These are phyloP conservation scores for Amiota communis DNA, from an alignment of 2,888 invertebrate species.

Conservation along the genomic window DNA sequence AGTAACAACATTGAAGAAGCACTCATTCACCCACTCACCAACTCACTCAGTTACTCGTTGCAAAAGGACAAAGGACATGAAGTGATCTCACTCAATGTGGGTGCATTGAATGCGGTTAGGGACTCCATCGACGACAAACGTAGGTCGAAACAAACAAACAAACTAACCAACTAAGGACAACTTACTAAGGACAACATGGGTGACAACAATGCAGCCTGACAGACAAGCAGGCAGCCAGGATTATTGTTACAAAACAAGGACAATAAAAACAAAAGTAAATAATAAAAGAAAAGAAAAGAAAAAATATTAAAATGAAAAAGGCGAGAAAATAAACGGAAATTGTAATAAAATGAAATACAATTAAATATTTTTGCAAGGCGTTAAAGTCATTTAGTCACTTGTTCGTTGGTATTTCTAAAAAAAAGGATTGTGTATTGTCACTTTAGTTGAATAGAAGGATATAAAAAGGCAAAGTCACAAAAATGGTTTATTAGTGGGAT, in stretches of 20 bases:
- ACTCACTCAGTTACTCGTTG: background rate
- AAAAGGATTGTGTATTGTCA: constrained; percentile 6
- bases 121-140: constrained; percentile 44
- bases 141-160: constrained; percentile 21
- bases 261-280: constrained; percentile 33
- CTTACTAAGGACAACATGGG: constrained; percentile 25
- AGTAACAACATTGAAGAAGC: background rate
- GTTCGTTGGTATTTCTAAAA: background rate
- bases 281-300: constrained; percentile 45
- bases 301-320: constrained; percentile 31
- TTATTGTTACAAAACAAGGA: constrained; percentile 39
- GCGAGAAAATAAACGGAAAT: constrained; percentile 32
- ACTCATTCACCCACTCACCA: too few relatives aligned
- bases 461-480: too few relatives aligned
- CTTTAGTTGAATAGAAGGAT: too few relatives aligned
- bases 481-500: too few relatives aligned
- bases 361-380: constrained; percentile 52
- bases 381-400: constrained; percentile 20
- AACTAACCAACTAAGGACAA: constrained; percentile 32
- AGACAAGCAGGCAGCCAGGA: constrained; percentile 33
- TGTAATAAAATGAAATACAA: constrained; percentile 61
- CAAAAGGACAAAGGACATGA: background rate
- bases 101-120: constrained; percentile 18
- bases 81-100: background rate
- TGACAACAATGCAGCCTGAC: constrained; percentile 39